These are phyloP conservation scores for Babyrousa celebensis DNA, from an alignment of 2,797 vertebrate genomes.

Conservation along the genomic window DNA sequence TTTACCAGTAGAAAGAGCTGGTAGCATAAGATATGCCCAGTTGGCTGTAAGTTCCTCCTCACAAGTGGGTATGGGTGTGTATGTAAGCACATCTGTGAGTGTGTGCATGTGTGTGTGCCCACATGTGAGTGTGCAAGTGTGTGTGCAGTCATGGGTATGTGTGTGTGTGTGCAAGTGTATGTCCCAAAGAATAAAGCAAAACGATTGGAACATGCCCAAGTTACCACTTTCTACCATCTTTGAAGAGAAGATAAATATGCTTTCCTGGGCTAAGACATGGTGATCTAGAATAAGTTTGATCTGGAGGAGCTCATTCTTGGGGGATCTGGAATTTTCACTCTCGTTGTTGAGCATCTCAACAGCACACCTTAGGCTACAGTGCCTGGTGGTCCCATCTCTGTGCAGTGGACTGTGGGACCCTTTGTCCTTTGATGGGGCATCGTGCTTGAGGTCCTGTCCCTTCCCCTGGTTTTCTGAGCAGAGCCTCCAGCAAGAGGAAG, in stretches of 20 bases:
- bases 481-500: background rate
- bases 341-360: background rate
- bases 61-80: background rate
- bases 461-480: background rate
- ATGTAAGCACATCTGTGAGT: background rate
- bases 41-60: background rate
- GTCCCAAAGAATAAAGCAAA: background rate
- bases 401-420: background rate
- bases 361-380: rapidly evolving
- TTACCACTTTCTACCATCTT: background rate
- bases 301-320: too few relatives aligned
- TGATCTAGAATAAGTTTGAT: background rate
- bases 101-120: too few relatives aligned
- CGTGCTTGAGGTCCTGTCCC: background rate
- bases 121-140: background rate
- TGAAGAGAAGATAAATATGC: background rate
- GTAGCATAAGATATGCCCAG: background rate
- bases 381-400: rapidly evolving
- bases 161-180: background rate
- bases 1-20: background rate
- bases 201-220: background rate
- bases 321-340: background rate
- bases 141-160: background rate
- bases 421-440: background rate
- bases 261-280: background rate